Conservation (phyloP, 2,113 vertebrate genomes). For the Oreochromis tanganicae region DNA sequence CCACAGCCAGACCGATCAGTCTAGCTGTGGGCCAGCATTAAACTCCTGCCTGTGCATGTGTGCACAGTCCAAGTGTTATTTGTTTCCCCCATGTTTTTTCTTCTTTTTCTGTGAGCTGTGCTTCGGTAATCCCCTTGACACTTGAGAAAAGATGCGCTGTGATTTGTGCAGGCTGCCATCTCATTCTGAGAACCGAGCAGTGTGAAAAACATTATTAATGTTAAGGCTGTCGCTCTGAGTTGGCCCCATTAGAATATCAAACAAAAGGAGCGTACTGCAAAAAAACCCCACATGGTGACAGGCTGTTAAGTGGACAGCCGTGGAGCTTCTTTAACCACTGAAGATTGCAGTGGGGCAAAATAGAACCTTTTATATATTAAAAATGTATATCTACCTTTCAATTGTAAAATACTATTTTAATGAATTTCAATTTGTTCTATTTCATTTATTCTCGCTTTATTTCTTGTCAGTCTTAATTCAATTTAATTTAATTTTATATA, state of each 20-base stretch:
- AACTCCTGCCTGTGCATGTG: not conserved
- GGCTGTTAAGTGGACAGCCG: not conserved
- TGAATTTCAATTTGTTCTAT: not conserved
- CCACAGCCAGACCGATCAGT: not conserved
- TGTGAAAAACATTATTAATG: not conserved
- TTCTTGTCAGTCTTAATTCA: not conserved
- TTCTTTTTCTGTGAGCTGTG: not conserved
- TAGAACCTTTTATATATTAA: not conserved
- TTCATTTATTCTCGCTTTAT: not conserved
- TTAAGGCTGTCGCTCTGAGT: not conserved
- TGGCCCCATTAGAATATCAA: not conserved
- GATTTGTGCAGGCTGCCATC: not conserved
- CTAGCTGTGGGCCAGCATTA: not conserved
- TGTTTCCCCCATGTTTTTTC: not conserved
- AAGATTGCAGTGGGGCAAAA: not conserved
- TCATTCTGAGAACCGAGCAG: not conserved
- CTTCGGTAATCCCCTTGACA: not conserved
- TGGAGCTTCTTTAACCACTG: not conserved
- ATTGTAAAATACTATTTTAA: not conserved
- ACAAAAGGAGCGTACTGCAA: not conserved
- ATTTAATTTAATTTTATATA: not conserved
- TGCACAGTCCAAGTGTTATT: not conserved
- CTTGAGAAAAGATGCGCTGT: not conserved
- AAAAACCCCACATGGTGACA: not conserved
- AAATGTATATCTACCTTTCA: not conserved